Conservation (phyloP, 2,113 vertebrate genomes). For the Silurus asotus region DNA sequence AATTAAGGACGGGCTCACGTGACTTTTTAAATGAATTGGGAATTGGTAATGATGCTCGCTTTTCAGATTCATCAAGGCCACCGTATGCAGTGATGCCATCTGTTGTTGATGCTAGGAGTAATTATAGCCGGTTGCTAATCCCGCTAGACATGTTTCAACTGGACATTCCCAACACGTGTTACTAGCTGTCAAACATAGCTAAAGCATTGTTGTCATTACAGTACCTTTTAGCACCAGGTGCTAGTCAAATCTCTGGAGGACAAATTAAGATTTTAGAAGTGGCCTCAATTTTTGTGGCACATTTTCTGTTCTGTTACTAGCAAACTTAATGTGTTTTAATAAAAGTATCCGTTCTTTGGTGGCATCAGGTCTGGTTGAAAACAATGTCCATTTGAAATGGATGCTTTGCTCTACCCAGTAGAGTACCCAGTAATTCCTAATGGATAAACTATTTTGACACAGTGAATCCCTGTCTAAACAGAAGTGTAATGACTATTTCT, state of each 20-base stretch:
- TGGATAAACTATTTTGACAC: too few relatives aligned
- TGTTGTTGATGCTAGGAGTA: background rate
- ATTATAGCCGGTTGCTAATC: background rate
- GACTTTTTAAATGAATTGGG: background rate
- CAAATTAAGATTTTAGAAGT: too few relatives aligned
- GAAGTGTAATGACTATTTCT: too few relatives aligned
- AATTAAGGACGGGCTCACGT: background rate
- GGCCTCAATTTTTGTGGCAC: too few relatives aligned
- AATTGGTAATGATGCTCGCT: background rate
- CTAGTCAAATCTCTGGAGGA: too few relatives aligned
- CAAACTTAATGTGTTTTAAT: background rate
- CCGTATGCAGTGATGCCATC: background rate
- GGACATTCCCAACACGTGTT: background rate
- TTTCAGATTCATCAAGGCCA: background rate
- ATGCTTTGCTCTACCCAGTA: background rate
- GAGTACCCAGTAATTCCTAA: too few relatives aligned
- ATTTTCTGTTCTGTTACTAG: too few relatives aligned
- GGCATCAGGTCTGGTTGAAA: background rate
- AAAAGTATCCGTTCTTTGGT: background rate
- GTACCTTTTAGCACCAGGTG: too few relatives aligned
- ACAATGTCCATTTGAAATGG: background rate
- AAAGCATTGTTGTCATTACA: too few relatives aligned
- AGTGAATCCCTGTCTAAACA: too few relatives aligned
- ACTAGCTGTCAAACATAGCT: background rate
- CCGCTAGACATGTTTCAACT: background rate